Evolutionary conservation across 23 tunicate genomes (phyloP), one percentile per base, ranked within the genome.

Genomic region (Oikopleura albicans): DNA sequence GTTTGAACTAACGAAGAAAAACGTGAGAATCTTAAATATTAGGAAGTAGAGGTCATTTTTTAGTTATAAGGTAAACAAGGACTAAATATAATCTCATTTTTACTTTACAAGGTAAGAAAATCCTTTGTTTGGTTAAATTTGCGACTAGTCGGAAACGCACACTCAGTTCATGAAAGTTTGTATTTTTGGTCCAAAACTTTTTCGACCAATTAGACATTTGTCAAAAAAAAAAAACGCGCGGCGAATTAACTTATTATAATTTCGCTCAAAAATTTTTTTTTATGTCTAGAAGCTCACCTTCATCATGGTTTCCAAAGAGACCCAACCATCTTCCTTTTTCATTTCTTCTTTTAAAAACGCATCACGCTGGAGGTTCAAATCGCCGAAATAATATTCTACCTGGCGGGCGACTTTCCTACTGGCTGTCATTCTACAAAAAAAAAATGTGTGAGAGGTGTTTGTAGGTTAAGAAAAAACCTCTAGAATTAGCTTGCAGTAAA

Each of bases 321-420:
- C 88, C 99, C 99, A 95, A 35, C 99, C 99, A 40, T 95, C 96
- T 41, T 88, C 86, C 49, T 87, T 86, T 40, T 89, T 76, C 91
- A 95, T 95, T 83, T 95, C 85, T 0, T 91, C 91, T 75, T 86
- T 83, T 91, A 95, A 88, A 71, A 95, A 95, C 41, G 87, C 90
- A 59, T 95, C 99, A 31, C 96, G 84, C 66, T 91, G 95, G 57
- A 95, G 75, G 85, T 95, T 95, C 84, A 76, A 89, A 83, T 95
- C 99, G 0, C 99, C 92, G 84, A 95, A 95, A 84, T 95, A 95
- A 84, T 88, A 95, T 76, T 95, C 96, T 28, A 90, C 89, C 63
- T 91, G 96, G 0, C 96, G 89, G 66, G 88, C 83, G 36, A 91
- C 49, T 40, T 88, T 88, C 66, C 88, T 91, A 1, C 85, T 84